These are phyloP conservation scores for Allacma fusca DNA, from an alignment of 2,888 invertebrate species.

Conservation along the genomic window DNA sequence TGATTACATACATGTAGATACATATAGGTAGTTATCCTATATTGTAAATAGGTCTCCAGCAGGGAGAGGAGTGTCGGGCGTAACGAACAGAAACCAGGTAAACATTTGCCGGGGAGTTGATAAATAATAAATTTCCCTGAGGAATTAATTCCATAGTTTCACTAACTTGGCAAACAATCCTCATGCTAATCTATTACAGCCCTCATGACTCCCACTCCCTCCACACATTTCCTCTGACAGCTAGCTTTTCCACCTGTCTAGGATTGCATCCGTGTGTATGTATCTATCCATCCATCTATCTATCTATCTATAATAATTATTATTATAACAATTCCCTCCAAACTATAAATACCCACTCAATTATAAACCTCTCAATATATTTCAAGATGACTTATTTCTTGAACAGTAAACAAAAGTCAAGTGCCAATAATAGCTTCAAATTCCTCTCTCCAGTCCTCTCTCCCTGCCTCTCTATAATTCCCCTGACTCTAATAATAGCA, in stretches of 20 bases:
- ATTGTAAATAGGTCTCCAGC: background rate
- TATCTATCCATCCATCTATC: background rate
- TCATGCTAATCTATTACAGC: conserved; percentile 8
- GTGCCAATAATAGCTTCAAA: no score
- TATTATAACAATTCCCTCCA: no score
- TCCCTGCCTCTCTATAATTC: no score
- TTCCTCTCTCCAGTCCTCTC: no score
- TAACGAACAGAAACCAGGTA: background rate
- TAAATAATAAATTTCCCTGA: conserved; percentile 26
- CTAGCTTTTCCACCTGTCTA: background rate
- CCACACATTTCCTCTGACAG: background rate
- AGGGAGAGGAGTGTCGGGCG: background rate
- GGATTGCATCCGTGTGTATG: no score
- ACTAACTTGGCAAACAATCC: conserved; percentile 8
- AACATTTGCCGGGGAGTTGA: background rate
- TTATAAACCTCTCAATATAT: no score
- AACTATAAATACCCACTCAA: no score
- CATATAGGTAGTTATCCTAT: background rate
- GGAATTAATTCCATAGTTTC: conserved; percentile 21
- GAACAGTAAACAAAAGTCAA: no score
- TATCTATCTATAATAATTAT: conserved; percentile 66
- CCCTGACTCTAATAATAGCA: no score
- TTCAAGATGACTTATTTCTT: no score
- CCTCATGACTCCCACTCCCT: background rate
- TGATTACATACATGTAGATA: no score